Base-by-base conservation (phyloP, 2,113 vertebrate species). In the Platanista minor region DNA sequence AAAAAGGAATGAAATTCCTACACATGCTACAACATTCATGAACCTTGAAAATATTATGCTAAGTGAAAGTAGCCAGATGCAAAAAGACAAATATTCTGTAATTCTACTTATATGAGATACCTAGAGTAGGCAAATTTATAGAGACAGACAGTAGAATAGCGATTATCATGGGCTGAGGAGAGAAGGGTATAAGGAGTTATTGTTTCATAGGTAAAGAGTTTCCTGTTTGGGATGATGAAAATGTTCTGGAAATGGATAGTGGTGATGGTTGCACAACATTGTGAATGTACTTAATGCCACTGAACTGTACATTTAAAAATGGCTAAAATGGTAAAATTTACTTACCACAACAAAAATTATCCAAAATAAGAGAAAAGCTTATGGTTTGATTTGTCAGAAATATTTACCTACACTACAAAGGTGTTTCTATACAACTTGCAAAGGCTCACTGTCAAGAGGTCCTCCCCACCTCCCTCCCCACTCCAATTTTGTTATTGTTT, bases 251-350 rank as follows among this genome's bases (percentile, higher is more conserved):
- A 41, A 13, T 83, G 62, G 15, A 12, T 5, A n/a, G 9, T 74
- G 72, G n/a, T 31, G 36, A 25, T 3, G 3, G 2, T 5, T 31
- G 25, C 4, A 46, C 41, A 52, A 27, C 1, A 2, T 2, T 36
- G 10, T 25, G 36, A 72, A 72, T 14, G 10, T 39, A 14, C 23
- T 17, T 25, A 66, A 39, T 3, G 20, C 31, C 72, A 46, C 25
- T 39, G 39, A 66, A 29, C 52, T 21, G 20, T 39, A 85, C 4
- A 21, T 49, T 21, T 71, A 15, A 36, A 3, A 33, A 5, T 43
- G 15, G 27, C 75, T 9, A 11, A 61, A 87, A 61, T 57, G 6
- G 39, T 59, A 46, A 43, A 29, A 36, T 33, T 31, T 36, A 43
- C 59, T 82, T 74, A 20, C 29, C 31, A 23, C 54, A 80, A 33